Evolutionary conservation across 1,140 invertebrate species (phyloP).

Genomic region (Hetaerina americana): DNA sequence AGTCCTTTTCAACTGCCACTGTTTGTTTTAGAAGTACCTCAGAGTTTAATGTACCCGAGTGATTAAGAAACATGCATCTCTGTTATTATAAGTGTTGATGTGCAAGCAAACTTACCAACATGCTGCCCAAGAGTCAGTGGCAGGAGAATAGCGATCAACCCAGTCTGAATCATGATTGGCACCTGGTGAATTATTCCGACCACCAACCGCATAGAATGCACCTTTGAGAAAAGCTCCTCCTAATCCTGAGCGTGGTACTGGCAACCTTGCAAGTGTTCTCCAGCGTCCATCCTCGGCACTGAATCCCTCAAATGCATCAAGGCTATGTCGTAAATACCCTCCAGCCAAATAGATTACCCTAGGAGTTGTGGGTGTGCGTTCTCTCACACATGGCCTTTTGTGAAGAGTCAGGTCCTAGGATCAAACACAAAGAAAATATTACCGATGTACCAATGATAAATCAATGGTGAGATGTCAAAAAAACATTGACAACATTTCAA

Average conservation of each 20-base stretch:
- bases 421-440: constrained; percentile 11
- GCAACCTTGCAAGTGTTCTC: constrained; percentile 61
- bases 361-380: constrained; percentile 70
- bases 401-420: constrained; percentile 63
- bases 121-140: constrained; percentile 59
- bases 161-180: constrained; percentile 66
- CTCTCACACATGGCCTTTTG: constrained; percentile 64
- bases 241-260: constrained; percentile 71
- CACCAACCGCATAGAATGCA: constrained; percentile 80
- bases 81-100: too few species aligned
- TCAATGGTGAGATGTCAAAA: neutral
- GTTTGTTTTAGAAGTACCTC: too few species aligned
- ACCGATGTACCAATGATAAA: neutral
- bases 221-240: constrained; percentile 76
- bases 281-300: constrained; percentile 75
- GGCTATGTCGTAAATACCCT: constrained; percentile 71
- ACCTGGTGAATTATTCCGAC: constrained; percentile 72
- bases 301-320: constrained; percentile 75
- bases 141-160: constrained; percentile 66
- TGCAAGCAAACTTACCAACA: constrained; percentile 32
- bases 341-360: constrained; percentile 81
- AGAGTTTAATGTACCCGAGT: too few species aligned
- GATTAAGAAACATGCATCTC: too few species aligned
- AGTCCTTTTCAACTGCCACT: too few species aligned
- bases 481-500: neutral